Conservation (phyloP, 1,140 invertebrate genomes). For the Tetramorium simillimum region DNA sequence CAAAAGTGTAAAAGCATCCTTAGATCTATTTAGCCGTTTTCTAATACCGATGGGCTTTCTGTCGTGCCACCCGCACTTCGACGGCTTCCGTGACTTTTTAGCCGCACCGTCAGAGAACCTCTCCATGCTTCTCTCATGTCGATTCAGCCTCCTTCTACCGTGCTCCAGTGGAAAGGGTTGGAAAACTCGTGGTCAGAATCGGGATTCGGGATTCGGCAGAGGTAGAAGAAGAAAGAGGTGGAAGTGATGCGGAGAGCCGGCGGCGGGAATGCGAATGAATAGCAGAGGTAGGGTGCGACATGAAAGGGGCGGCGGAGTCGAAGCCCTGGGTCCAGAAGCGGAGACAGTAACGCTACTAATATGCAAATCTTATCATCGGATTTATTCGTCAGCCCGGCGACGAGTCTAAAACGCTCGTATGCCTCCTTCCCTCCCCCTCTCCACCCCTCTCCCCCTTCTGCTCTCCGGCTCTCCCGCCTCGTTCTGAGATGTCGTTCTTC, state of each 20-base stretch:
- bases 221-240: constrained; percentile 2
- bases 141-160: constrained; percentile 54
- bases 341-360: constrained; percentile 73
- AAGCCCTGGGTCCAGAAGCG: constrained; percentile 44
- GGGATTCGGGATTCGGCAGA: constrained; percentile 42
- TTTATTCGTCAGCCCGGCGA: constrained; percentile 68
- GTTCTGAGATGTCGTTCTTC: constrained; percentile 20
- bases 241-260: background rate
- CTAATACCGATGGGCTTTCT: constrained; percentile 51
- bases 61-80: constrained; percentile 2
- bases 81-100: constrained; percentile 66
- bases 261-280: constrained; percentile 73
- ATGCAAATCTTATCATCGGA: constrained; percentile 78
- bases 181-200: constrained; percentile 74
- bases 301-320: constrained; percentile 73
- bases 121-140: constrained; percentile 58
- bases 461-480: background rate
- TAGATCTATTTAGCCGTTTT: constrained; percentile 53
- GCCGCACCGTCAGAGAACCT: constrained; percentile 43
- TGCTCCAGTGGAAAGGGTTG: constrained; percentile 60
- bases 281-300: constrained; percentile 67
- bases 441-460: background rate
- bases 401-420: constrained; percentile 36
- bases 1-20: constrained; percentile 35
- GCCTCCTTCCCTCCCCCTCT: background rate